Base-by-base conservation (phyloP, 2,113 vertebrate genomes). In the Rhodinocichla rosea region DNA sequence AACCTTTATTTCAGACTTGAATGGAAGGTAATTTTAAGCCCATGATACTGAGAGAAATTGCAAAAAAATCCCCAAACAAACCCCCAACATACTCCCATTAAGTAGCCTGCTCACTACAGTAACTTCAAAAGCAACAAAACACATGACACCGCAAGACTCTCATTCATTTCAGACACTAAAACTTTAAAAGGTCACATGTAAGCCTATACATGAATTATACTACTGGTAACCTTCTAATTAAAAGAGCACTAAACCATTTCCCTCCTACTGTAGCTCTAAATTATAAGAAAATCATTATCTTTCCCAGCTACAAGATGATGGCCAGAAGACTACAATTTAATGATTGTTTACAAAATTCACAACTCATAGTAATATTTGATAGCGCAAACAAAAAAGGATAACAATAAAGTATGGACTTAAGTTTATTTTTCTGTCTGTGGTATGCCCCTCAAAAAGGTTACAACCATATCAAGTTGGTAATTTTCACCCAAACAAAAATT, bases 131-230 rank as follows among this genome's bases (percentile, higher is more conserved):
- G 45, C 37, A 40, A 68, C 13, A 90, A 37, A 91, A 40, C 78
- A 88, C 22, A 24, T 52, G 67, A 56, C 52, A 39, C 24, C 15
- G 20, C 49, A 88, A 57, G 53, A 45, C 14, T 85, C 52, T 53
- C 10, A 45, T 2, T 23, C 30, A 42, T 50, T 80, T 89, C 56
- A 93, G 69, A 52, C 44, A 75, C 32, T 71, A 52, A 65, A 91
- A 57, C 23, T 69, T 77, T 49, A 87, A 91, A 92, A 91, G 60
- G 90, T 87, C 84, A 91, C 32, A 28, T 44, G 22, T n/a, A 73
- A 84, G 32, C 47, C 42, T 70, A 55, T 13, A 71, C 23, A 65
- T 32, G 9, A 89, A 84, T 84, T 65, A 65, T 7, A 67, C 24
- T 40, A 71, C 73, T 57, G 9, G 52, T 56, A 87, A 60, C 32